Conservation (phyloP, 92 coral and sea anemone genomes). For the Ricordea florida region DNA sequence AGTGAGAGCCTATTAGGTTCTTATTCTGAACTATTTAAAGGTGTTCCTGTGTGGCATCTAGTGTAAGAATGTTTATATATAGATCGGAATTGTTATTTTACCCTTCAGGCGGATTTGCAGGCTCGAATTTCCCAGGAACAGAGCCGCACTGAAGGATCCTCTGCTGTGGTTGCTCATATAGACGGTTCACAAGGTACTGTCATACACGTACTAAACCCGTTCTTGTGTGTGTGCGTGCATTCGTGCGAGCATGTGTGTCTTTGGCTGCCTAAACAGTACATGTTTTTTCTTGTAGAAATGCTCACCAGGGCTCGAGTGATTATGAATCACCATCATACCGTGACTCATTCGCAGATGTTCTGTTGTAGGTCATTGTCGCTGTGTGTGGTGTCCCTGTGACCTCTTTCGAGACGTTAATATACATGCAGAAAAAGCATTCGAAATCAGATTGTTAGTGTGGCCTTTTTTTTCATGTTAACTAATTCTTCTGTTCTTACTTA, state of each 20-base stretch:
- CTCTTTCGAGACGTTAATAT: too few species aligned
- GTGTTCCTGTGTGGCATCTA: background rate
- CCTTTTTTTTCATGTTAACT: background rate
- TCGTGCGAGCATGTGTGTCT: too few species aligned
- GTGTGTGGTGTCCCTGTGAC: too few species aligned
- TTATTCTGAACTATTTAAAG: background rate
- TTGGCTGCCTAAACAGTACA: too few species aligned
- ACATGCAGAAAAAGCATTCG: too few species aligned
- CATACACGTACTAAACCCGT: background rate
- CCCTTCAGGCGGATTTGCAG: conserved; percentile 87
- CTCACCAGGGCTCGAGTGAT: too few species aligned
- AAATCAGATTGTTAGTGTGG: background rate
- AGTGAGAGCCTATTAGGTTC: background rate
- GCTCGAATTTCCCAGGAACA: conserved; percentile 97
- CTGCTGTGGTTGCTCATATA: conserved; percentile 71
- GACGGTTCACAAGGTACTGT: conserved; percentile 69
- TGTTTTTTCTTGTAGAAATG: too few species aligned
- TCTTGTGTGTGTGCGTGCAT: background rate
- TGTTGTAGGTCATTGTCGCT: background rate
- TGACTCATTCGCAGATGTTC: background rate
- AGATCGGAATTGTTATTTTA: background rate
- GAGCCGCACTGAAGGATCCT: conserved; percentile 78
- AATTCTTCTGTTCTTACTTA: background rate
- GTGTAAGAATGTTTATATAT: background rate
- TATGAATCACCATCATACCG: background rate